Base-by-base conservation (phyloP, 2,797 vertebrate genomes). In the Pelobates cultripes region DNA sequence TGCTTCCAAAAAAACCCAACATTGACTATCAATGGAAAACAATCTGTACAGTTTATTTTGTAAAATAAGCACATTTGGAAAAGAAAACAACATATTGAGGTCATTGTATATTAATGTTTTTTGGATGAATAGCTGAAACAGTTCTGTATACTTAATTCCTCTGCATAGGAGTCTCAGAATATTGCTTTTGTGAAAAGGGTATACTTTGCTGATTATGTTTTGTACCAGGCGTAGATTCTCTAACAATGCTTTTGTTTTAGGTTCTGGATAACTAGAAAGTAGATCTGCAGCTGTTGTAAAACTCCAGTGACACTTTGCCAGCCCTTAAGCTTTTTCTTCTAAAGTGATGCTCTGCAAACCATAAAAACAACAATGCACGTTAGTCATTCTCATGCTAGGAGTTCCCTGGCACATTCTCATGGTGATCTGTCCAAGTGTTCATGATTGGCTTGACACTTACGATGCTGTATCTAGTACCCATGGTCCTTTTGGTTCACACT, bases 1-100 rank as follows among this genome's bases (percentile, higher is more conserved):
- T 45, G 51, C 61, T 41, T 57, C 70, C 10, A 68, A 81, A 77
- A 82, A 10, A 74, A 60, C 10, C 45, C 55, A 42, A 57, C 68
- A 72, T 55, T 81, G 73, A 61, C 80, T 82, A 82, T 82, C 68
- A 72, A 77, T 57, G 45, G 60, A 64, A 53, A 64, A 64, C 76
- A 68, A 81, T 77, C 60, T 72, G 68, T 66, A 71, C 51, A 64
- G 7, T 28, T 17, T 64, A 40, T 82, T 81, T 71, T 77, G 68
- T 55, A 72, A 82, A 68, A 77, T 73, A 82, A 77, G 74, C 80
- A 82, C 64, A 82, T 82, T 45, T 63, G 60, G 43, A 64, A 76
- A 60, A 63, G 61, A 61, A 77, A 71, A 77, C 74, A 82, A 66
- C 68, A 82, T 77, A 81, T 81, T 70, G 55, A 53, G 79, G 79